Base-by-base conservation (phyloP, 2,797 vertebrate species). In the Ctenosaura bakeri region DNA sequence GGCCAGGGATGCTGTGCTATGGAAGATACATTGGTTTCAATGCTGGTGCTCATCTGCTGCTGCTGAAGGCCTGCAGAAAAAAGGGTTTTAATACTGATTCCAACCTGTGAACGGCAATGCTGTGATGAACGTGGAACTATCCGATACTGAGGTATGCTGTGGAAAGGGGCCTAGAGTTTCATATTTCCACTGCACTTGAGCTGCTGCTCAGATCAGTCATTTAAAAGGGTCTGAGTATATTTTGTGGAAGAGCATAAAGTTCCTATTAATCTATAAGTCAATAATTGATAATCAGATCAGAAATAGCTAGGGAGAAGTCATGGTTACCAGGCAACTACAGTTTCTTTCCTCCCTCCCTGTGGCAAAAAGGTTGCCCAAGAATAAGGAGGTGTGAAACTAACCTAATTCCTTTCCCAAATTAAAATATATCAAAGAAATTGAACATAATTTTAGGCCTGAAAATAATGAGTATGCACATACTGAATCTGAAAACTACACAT, bases 371-470 rank as follows among this genome's bases (percentile, higher is more conserved):
- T 50, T 69, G 12, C 2, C n/a, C 20, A 83, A 59, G 12, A 83
- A 83, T 62, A 29, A 66, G 78, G 35, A 56, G n/a, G 42, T 20
- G 26, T 35, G 18, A 59, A 81, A n/a, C 24, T 29, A 42, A 56
- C 32, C 83, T 69, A 46, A 14, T 38, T 14, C 22, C 42, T 78
- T 78, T 6, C 42, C 52, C 38, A 83, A n/a, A 59, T 22, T 32
- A 54, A 89, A 88, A 22, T 38, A 32, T 32, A n/a, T 32, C 10
- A 52, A 85, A 81, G 54, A 52, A 85, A 88, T 35, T 59, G 22
- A 29, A 38, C 9, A 62, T 81, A 71, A 52, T 69, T 3, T 52
- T 29, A 74, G 38, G 74, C 6, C 38, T 79, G 26, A 66, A 87
- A 87, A 66, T 59, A 73, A 88, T 74, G 10, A 35, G 6, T 74